A percentile compares a stretch with the other conserved stretches of the same genome.
Evolutionary conservation across 2,113 vertebrate species (phyloP).

Genomic region (Pavo muticus): DNA sequence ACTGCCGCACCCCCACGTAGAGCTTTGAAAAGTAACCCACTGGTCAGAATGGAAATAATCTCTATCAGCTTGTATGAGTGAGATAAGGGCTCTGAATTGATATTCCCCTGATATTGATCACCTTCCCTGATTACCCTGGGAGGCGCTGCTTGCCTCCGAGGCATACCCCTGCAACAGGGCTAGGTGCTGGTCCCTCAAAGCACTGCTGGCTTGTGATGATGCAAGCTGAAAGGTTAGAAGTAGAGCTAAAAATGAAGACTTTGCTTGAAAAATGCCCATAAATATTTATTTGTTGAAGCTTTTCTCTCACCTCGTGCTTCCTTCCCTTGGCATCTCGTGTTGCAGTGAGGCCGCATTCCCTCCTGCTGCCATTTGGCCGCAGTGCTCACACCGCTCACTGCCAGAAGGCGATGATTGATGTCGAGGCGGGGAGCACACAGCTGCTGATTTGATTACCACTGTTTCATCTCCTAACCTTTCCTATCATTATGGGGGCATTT

Average conservation of each 20-base stretch:
- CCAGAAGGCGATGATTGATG: constrained; percentile 59
- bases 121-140: not conserved
- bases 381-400: not conserved
- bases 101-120: not conserved
- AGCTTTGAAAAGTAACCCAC: not conserved
- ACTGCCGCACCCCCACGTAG: not conserved
- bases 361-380: constrained; percentile 48
- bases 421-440: constrained; percentile 68
- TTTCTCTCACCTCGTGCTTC: accelerated
- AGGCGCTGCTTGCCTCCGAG: not conserved
- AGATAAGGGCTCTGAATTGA: not conserved
- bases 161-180: not conserved
- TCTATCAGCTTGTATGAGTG: not conserved
- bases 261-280: not conserved
- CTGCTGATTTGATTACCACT: constrained; percentile 75
- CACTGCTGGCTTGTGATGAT: not conserved
- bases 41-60: not conserved
- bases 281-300: not conserved
- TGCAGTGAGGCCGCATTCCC: not conserved
- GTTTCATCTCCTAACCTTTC: constrained; percentile 77
- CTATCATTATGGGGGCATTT: constrained; percentile 60
- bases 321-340: not conserved
- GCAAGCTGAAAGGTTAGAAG: not conserved
- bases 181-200: not conserved
- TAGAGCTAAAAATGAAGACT: not conserved